Base-by-base conservation (phyloP, 2,113 vertebrate species). In the Solea solea region DNA sequence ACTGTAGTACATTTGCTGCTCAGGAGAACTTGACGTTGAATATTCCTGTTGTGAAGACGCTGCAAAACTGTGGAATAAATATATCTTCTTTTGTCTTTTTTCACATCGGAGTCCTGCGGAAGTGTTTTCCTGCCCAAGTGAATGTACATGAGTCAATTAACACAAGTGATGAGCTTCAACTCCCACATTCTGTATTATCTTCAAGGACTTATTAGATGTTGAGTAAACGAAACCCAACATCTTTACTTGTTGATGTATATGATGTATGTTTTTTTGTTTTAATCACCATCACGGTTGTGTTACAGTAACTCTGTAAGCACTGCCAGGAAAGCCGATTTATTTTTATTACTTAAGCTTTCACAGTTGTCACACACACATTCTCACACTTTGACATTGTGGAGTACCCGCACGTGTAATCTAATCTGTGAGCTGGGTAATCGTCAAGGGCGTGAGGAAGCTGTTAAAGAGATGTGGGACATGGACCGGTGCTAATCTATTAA, bases 351-450 rank as follows among this genome's bases (percentile, higher is more conserved):
- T 53, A 49, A 69, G 39, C 1, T 40, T 46, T 54, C 45, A 51
- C 51, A 40, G 13, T 39, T 50, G 25, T 40, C 44, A 55, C 34
- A 21, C 5, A 12, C 71, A n/a, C 27, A 50, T 13, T 12, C 15
- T 3, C 49, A 53, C 55, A 54, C 10, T 45, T 15, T 21, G 21
- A 21, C 21, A 21, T 21, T 21, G 21, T 21, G 21, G 45, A 15
- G 55, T 14, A 39, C 58, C 5, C 34, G 39, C 28, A 14, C 49
- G 12, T 14, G 28, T n/a, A 1, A 49, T 15, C 51, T 49, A 41
- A 62, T 63, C 45, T 53, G 48, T 64, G 57, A 53, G 51, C n/a
- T 62, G 46, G 9, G 62, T 63, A 70, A 42, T 9, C 41, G 6
- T 78, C 78, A 58, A 9, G 1, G 5, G 25, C 12, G 34, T 63